These are phyloP conservation scores for Metridium senile DNA, from an alignment of 92 coral and sea anemone genomes.

Conservation along the genomic window DNA sequence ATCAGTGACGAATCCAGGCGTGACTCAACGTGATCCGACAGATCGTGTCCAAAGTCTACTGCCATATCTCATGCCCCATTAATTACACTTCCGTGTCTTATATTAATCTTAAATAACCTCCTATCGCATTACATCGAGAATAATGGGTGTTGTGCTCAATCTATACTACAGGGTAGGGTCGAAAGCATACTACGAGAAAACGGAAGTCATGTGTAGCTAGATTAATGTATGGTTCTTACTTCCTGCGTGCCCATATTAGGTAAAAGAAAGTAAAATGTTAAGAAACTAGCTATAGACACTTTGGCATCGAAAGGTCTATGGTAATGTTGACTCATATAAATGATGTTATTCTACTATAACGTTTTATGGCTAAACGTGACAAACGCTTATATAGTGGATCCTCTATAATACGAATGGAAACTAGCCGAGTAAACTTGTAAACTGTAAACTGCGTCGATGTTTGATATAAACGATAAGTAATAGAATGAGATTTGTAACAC, in stretches of 20 bases:
- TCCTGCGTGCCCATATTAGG: neutral
- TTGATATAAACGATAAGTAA: too few relatives aligned
- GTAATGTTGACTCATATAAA: too few relatives aligned
- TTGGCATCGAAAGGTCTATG: too few relatives aligned
- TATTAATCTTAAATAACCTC: neutral
- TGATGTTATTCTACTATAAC: too few relatives aligned
- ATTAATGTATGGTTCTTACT: neutral
- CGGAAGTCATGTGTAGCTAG: neutral
- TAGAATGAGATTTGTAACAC: too few relatives aligned
- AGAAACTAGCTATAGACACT: neutral
- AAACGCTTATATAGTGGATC: too few relatives aligned
- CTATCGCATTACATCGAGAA: neutral
- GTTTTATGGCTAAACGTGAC: too few relatives aligned
- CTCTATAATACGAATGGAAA: too few relatives aligned
- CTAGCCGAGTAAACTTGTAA: too few relatives aligned
- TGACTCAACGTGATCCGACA: neutral
- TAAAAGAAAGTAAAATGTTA: neutral
- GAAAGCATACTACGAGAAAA: neutral
- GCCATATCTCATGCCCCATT: neutral
- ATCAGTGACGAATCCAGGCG: too few relatives aligned
- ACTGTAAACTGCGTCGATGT: too few relatives aligned
- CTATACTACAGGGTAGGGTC: neutral
- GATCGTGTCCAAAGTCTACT: neutral
- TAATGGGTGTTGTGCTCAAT: neutral
- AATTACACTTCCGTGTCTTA: neutral